Conservation (phyloP, 2,888 invertebrate genomes). For the Plebejus melissa region DNA sequence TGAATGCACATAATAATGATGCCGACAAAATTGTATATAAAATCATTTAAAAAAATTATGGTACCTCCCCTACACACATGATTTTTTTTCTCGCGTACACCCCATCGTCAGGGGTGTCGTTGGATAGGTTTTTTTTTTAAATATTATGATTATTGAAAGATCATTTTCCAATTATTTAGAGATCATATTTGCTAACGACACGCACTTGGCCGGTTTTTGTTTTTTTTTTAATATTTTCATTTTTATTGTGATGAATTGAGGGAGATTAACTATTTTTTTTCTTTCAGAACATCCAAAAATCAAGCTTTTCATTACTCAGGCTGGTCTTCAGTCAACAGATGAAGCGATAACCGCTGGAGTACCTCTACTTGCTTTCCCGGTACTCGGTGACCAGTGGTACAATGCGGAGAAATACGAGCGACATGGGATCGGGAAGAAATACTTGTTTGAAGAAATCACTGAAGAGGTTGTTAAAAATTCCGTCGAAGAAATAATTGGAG, state of each 20-base stretch:
- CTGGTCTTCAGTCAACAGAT: conserved; percentile 24
- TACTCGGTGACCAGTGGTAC: conserved; percentile 33
- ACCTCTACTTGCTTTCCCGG: conserved; percentile 17
- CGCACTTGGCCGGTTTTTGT: no score
- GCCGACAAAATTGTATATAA: no score
- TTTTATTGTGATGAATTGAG: neutral
- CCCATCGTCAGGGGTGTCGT: no score
- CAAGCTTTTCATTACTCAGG: conserved; percentile 13
- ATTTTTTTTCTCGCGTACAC: no score
- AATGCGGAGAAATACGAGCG: conserved; percentile 44
- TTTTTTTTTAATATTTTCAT: neutral
- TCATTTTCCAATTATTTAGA: no score
- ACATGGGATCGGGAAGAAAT: conserved; percentile 16
- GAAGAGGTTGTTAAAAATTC: conserved; percentile 6
- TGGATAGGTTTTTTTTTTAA: no score
- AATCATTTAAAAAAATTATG: no score
- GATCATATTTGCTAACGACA: no score
- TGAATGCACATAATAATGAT: no score
- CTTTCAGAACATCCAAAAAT: conserved; percentile 39
- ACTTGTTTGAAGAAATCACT: neutral
- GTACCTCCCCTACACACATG: no score
- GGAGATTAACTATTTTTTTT: neutral
- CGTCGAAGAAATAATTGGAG: conserved; percentile 4
- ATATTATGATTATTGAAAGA: no score
- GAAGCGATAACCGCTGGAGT: conserved; percentile 25